phyloP scores from a whole-genome alignment of 2,888 invertebrate genomes.

The Phyllotreta striolata region DNA sequence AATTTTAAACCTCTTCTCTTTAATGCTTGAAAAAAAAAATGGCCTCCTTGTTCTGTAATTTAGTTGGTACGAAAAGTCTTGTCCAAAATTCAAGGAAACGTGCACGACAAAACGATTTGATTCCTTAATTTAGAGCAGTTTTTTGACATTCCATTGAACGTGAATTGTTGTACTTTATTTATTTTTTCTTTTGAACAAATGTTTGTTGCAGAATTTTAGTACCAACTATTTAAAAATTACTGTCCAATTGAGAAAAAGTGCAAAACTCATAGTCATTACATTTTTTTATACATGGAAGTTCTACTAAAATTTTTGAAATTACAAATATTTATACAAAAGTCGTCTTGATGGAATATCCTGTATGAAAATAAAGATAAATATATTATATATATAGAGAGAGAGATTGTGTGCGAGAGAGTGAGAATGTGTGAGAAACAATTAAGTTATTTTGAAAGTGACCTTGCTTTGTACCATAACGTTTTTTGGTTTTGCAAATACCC shows the following conservation, averaged over 20 bases:
- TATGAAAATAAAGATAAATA: slow-evolving; percentile 37
- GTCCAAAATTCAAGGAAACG: too few relatives aligned
- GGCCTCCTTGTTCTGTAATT: slow-evolving; percentile 30
- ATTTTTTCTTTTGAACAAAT: not conserved
- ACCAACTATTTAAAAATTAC: slow-evolving; percentile 29
- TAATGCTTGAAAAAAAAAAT: slow-evolving; percentile 35
- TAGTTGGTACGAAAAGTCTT: slow-evolving; percentile 20
- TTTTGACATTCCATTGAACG: slow-evolving; percentile 6
- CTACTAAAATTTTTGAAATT: slow-evolving; percentile 22
- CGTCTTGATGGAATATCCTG: slow-evolving; percentile 34
- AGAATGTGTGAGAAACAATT: slow-evolving; percentile 51
- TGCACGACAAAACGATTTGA: not conserved
- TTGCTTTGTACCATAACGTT: slow-evolving; percentile 68
- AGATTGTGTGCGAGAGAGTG: slow-evolving; percentile 35
- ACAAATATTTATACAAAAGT: not conserved
- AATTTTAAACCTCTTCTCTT: slow-evolving; percentile 31
- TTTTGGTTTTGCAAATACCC: slow-evolving; percentile 52
- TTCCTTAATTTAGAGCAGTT: slow-evolving; percentile 3
- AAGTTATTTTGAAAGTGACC: slow-evolving; percentile 70
- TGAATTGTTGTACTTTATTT: slow-evolving; percentile 1
- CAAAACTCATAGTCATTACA: slow-evolving; percentile 55
- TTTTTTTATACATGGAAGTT: slow-evolving; percentile 55
- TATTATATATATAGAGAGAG: slow-evolving; percentile 57
- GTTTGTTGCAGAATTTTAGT: slow-evolving; percentile 19
- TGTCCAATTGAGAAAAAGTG: slow-evolving; percentile 50